Percentiles rank a stretch among this genome's conserved stretches.
Conservation (phyloP, 2,888 invertebrate genomes). For the Eustalomyia histrio region DNA sequence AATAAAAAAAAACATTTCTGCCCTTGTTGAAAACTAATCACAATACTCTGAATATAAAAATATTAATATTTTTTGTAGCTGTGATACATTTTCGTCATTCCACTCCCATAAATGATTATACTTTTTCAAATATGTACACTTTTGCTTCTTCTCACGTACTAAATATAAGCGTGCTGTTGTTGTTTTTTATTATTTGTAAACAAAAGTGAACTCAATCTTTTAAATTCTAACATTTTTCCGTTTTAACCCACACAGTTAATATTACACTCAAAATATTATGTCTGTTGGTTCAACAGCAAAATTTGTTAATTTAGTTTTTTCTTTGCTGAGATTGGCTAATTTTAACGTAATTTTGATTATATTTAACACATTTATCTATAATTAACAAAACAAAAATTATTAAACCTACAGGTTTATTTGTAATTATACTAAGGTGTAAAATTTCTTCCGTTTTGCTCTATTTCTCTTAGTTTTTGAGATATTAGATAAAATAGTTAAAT, state of each 20-base stretch:
- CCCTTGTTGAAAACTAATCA: neutral
- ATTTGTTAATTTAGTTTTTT: no score
- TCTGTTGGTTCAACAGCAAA: no score
- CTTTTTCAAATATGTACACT: neutral
- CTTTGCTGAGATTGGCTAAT: no score
- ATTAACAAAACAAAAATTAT: no score
- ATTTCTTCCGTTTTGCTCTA: no score
- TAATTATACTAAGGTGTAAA: no score
- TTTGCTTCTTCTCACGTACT: conserved; percentile 16
- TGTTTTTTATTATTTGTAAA: conserved; percentile 39
- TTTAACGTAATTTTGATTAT: no score
- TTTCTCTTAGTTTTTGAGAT: no score
- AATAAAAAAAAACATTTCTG: neutral
- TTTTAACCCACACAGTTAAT: conserved; percentile 10
- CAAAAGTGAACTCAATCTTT: conserved; percentile 49
- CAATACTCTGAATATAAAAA: conserved; percentile 22
- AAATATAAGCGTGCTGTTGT: neutral
- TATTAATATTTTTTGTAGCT: conserved; percentile 25
- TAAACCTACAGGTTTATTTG: no score
- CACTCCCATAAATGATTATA: conserved; percentile 53
- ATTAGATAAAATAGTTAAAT: no score
- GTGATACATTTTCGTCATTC: conserved; percentile 37
- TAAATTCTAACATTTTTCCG: conserved; percentile 36
- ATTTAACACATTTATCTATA: no score
- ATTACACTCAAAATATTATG: neutral